A percentile compares a stretch with the other conserved stretches of the same genome.
These are phyloP conservation scores for Drosophila kokeensis DNA, from an alignment of 2,888 invertebrate species.

Conservation along the genomic window DNA sequence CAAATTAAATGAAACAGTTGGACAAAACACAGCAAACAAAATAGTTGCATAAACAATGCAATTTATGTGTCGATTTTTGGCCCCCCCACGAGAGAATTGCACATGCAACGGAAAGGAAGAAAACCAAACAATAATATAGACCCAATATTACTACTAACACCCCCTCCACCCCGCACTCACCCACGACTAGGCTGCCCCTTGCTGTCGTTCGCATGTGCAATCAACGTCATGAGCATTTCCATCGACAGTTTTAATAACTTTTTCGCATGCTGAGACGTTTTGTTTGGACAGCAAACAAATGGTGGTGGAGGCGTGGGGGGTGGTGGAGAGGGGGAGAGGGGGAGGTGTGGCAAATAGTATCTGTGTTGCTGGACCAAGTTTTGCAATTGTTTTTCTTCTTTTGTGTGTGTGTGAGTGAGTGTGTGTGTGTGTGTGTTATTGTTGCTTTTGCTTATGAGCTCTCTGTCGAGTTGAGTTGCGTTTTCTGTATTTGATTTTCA, in stretches of 20 bases:
- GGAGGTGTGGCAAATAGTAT: background rate
- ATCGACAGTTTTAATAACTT: constrained; percentile 78
- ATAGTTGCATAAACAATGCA: constrained; percentile 68
- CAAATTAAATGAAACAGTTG: constrained; percentile 37
- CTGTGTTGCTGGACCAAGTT: constrained; percentile 41
- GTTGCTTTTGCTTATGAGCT: constrained; percentile 29
- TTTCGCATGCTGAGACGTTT: constrained; percentile 60
- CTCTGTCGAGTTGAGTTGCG: constrained; percentile 5
- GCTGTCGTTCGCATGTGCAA: constrained; percentile 62
- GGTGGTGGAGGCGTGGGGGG: background rate
- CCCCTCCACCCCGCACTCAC: background rate
- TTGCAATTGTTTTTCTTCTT: constrained; percentile 20
- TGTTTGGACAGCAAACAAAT: constrained; percentile 57
- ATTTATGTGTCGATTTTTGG: constrained; percentile 62
- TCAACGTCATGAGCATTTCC: constrained; percentile 62
- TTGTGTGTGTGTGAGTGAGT: too few species aligned
- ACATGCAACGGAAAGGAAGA: constrained; percentile 29
- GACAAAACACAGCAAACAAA: constrained; percentile 29
- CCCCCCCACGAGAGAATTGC: constrained; percentile 21
- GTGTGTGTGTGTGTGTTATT: background rate
- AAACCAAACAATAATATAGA: constrained; percentile 36
- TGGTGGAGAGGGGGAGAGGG: background rate
- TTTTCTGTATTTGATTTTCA: constrained; percentile 22
- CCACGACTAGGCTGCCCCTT: background rate
- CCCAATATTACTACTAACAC: background rate